Evolutionary conservation across 2,888 invertebrate species (phyloP).

Genomic region (Eledone cirrhosa): DNA sequence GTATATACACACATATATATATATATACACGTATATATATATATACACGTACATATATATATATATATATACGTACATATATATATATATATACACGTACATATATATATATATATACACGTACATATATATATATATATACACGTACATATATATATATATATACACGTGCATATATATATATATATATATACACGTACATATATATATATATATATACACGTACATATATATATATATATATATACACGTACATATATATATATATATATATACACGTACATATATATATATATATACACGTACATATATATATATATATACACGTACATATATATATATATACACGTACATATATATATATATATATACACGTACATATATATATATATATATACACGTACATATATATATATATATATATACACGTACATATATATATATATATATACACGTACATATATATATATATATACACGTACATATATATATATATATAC

Average conservation of each 20-base stretch:
- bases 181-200: neutral
- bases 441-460: too few species aligned
- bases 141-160: neutral
- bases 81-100: too few species aligned
- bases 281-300: too few species aligned
- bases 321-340: too few species aligned
- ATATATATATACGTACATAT: neutral
- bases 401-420: too few species aligned
- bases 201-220: neutral
- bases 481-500: too few species aligned
- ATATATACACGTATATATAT: neutral
- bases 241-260: neutral
- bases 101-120: constrained; percentile 15
- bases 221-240: neutral
- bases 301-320: too few species aligned
- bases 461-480: too few species aligned
- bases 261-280: neutral
- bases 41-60: neutral
- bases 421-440: too few species aligned
- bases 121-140: constrained; percentile 7
- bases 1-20: neutral
- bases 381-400: too few species aligned
- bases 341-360: too few species aligned
- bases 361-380: too few species aligned
- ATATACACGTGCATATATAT: neutral